These are phyloP conservation scores for Anastatus disparis DNA, from an alignment of 1,140 invertebrate genomes.

Conservation along the genomic window DNA sequence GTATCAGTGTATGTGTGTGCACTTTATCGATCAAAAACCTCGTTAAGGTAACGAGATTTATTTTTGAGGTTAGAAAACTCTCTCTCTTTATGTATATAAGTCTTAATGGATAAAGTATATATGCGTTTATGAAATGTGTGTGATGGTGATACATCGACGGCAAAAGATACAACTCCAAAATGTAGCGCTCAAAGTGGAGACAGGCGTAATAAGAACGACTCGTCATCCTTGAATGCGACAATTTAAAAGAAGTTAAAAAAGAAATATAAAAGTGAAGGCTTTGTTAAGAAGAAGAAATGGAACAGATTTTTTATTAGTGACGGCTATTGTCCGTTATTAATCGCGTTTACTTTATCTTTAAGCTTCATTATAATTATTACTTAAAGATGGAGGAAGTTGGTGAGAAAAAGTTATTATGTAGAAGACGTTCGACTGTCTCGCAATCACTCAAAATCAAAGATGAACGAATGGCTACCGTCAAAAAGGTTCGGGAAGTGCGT, in stretches of 20 bases:
- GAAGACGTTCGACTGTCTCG: slow-evolving; percentile 65
- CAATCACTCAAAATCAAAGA: slow-evolving; percentile 66
- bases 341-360: neutral
- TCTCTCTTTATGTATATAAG: no score
- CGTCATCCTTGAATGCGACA: neutral
- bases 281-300: slow-evolving; percentile 10
- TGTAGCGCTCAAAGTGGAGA: neutral
- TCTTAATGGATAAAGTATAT: neutral
- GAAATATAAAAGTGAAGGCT: neutral
- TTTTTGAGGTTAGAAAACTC: slow-evolving; percentile 24
- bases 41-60: neutral
- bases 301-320: neutral
- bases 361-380: slow-evolving; percentile 1
- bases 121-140: neutral
- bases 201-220: neutral
- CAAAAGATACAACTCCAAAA: neutral
- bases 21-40: slow-evolving; percentile 30
- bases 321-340: neutral
- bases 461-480: slow-evolving; percentile 66
- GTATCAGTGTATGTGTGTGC: neutral
- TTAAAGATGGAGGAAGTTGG: slow-evolving; percentile 59
- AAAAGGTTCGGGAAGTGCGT: slow-evolving; percentile 64
- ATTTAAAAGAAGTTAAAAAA: neutral
- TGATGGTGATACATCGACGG: slow-evolving; percentile 44
- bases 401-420: slow-evolving; percentile 62